phyloP scores from a whole-genome alignment of 30 jellyfish, hydroid and myxozoan genomes.

The Nemopilema nomurai region DNA sequence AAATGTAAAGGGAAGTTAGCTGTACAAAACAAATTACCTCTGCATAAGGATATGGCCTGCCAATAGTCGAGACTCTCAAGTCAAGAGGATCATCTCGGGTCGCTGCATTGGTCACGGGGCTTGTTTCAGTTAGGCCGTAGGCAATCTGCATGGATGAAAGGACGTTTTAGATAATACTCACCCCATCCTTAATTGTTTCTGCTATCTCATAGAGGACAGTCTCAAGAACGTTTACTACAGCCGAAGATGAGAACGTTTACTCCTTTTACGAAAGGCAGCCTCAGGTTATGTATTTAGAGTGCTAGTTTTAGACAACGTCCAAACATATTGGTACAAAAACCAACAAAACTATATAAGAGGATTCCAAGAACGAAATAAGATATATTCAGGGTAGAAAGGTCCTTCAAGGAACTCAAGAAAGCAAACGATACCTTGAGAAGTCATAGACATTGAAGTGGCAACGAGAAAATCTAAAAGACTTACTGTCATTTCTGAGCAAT shows the following conservation, averaged over 20 bases:
- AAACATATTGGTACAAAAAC: neutral
- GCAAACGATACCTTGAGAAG: too few relatives aligned
- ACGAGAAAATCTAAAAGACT: too few relatives aligned
- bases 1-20: too few relatives aligned
- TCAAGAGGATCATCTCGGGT: slow-evolving; percentile 68
- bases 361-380: neutral
- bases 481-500: slow-evolving; percentile 93
- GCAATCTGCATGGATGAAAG: slow-evolving; percentile 61
- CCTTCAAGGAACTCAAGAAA: too few relatives aligned
- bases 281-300: too few relatives aligned
- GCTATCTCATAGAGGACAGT: too few relatives aligned
- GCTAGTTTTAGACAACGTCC: too few relatives aligned
- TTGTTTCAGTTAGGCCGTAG: slow-evolving; percentile 93
- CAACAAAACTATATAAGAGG: neutral
- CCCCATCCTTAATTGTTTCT: too few relatives aligned
- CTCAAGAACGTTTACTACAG: too few relatives aligned
- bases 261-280: too few relatives aligned
- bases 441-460: too few relatives aligned
- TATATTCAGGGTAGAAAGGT: neutral
- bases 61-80: slow-evolving; percentile 86
- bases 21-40: slow-evolving; percentile 51
- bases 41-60: slow-evolving; percentile 73
- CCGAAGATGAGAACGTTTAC: too few relatives aligned
- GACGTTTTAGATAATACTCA: neutral
- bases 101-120: slow-evolving; percentile 79